Base-by-base conservation (phyloP, 2,888 invertebrate species). In the Hydraecia micacea region DNA sequence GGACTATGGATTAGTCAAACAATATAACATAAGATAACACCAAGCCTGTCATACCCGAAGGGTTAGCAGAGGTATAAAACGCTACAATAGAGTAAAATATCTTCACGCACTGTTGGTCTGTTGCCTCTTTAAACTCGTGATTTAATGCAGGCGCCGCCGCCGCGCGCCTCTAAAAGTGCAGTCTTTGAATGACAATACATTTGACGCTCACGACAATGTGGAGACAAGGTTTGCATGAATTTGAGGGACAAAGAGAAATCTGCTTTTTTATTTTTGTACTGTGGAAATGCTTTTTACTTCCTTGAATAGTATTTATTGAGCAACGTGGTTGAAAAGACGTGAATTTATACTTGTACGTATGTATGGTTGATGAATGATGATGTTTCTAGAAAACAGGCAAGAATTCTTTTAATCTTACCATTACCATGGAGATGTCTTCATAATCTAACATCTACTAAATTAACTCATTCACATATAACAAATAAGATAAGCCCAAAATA, bases 101-200 rank as follows among this genome's bases (percentile, higher is more conserved):
- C 18, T 55, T 39, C 58, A 78, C 79, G 68, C 9, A 46, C 25
- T 68, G 28, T 25, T 21, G 58, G 15, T 46, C 25, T 68, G 28
- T 25, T 21, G 58, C 21, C 52, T 73, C 39, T 63, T 75, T 55
- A 32, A 73, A 60, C 39, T 58, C 58, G 36, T 69, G 76, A 72
- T 49, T 67, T 15, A 81, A 68, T 74, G 73, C 68, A 81, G 81
- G 85, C 81, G 85, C 83, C 32, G 32, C 32, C 81, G 85, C 83
- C 32, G 32, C 32, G 32, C 32, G 85, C 83, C 81, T 32, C 39
- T 73, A 49, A 68, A 9, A 36, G 18, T n/a, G 55, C 62, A 73
- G 63, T 69, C 63, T 49, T 65, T 71, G 85, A 84, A 75, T 85
- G 36, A 62, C 60, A 84, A 75, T 69, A 42, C 71, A 68, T 39